These are phyloP conservation scores for Hippopotamyrus pictus DNA, from an alignment of 2,797 vertebrate genomes.

Conservation along the genomic window DNA sequence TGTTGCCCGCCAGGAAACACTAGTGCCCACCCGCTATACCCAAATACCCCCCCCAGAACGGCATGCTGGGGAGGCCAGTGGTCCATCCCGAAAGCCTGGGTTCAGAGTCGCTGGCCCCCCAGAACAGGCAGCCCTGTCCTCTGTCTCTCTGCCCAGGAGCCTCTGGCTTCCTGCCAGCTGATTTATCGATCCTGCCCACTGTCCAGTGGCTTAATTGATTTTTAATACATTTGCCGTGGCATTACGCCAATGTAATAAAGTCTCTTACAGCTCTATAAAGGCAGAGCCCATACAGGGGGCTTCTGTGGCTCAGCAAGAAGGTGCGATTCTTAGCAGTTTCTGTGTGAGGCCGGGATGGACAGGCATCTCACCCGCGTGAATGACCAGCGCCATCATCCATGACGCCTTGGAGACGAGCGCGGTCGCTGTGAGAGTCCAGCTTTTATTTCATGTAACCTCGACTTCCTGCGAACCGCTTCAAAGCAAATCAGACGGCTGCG, in stretches of 20 bases:
- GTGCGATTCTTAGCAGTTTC: not conserved
- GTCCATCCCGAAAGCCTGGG: not conserved
- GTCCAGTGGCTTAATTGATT: not conserved
- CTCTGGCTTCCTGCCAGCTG: not conserved
- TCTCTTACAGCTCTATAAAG: not conserved
- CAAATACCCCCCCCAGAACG: not conserved
- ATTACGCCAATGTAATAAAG: not conserved
- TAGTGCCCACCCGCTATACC: not conserved
- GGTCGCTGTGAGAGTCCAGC: not conserved
- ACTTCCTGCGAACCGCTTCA: not conserved
- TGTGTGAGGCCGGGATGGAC: not conserved
- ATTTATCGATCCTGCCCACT: not conserved
- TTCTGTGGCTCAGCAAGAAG: not conserved
- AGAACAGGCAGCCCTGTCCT: not conserved
- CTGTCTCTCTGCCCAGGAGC: not conserved
- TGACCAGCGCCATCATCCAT: not conserved
- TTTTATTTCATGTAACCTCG: not conserved
- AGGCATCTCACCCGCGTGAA: not conserved
- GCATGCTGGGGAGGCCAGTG: not conserved
- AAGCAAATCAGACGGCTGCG: not conserved
- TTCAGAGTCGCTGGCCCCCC: not conserved
- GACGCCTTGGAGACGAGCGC: not conserved
- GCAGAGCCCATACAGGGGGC: not conserved
- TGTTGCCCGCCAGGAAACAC: not conserved
- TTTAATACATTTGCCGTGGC: not conserved